These are phyloP conservation scores for Struthio camelus DNA, from an alignment of 2,113 vertebrate species.

Conservation along the genomic window DNA sequence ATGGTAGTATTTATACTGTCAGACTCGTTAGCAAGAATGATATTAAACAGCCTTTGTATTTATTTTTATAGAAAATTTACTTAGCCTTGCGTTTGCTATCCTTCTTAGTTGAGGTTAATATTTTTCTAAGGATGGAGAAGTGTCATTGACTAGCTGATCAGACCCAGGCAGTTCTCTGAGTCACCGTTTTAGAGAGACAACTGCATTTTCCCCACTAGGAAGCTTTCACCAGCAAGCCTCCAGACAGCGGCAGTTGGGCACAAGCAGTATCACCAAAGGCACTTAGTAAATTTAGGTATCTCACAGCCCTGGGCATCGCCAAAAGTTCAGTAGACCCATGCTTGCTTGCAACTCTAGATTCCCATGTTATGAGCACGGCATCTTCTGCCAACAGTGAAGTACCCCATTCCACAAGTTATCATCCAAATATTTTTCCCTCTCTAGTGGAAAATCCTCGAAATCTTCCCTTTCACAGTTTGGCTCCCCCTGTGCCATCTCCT, in stretches of 20 bases:
- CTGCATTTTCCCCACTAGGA: neutral
- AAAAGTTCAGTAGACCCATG: neutral
- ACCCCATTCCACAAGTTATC: neutral
- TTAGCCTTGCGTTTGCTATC: neutral
- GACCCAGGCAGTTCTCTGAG: neutral
- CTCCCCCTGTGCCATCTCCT: neutral
- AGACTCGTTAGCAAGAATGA: neutral
- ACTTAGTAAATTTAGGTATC: neutral
- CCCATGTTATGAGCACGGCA: neutral
- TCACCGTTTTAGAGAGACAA: neutral
- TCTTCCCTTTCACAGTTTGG: neutral
- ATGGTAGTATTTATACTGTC: neutral
- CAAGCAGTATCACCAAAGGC: neutral
- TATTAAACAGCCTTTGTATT: neutral
- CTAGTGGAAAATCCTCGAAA: neutral
- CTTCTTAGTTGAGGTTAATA: neutral
- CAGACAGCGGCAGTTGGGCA: neutral
- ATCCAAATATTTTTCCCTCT: neutral
- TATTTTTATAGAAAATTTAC: constrained; percentile 7
- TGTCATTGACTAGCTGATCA: neutral
- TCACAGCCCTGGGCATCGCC: neutral
- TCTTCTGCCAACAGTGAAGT: neutral
- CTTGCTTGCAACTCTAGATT: neutral
- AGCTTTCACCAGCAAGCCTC: neutral
- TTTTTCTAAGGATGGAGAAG: neutral